Percentiles rank a stretch among this genome's conserved stretches.
These are phyloP conservation scores for Mamestra brassicae DNA, from an alignment of 2,888 invertebrate genomes.

Conservation along the genomic window DNA sequence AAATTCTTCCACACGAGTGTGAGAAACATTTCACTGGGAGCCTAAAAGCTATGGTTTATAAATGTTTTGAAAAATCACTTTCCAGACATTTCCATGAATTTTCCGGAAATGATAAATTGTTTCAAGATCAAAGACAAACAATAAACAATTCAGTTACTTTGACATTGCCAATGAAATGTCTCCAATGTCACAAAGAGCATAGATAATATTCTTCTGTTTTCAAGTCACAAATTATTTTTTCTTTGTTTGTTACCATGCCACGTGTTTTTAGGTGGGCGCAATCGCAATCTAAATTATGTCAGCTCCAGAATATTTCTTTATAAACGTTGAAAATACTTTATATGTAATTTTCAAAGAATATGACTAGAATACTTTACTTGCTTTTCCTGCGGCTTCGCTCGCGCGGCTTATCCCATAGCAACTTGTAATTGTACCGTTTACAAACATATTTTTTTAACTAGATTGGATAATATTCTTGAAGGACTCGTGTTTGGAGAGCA, in stretches of 20 bases:
- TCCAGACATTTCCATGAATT: neutral
- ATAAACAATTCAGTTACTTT: slow-evolving; percentile 1
- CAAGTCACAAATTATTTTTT: slow-evolving; percentile 2
- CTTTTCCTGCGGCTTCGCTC: too few species aligned
- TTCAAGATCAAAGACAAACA: neutral
- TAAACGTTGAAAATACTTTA: neutral
- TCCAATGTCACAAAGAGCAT: neutral
- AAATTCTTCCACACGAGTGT: too few species aligned
- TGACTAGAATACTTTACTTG: too few species aligned
- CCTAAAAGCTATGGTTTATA: too few species aligned
- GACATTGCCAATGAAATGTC: neutral
- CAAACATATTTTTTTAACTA: too few species aligned
- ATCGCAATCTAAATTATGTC: neutral
- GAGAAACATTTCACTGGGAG: too few species aligned
- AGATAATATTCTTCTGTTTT: neutral
- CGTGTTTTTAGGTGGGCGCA: neutral
- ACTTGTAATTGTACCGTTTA: too few species aligned
- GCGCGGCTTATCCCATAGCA: too few species aligned
- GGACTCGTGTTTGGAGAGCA: too few species aligned
- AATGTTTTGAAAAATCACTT: too few species aligned
- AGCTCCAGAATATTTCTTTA: neutral
- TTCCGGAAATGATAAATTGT: neutral
- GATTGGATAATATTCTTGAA: too few species aligned
- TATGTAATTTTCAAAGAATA: too few species aligned
- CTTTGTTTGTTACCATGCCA: slow-evolving; percentile 11